Evolutionary conservation across 2,113 vertebrate genomes (phyloP).

Genomic region (Dolichotis patagonum): DNA sequence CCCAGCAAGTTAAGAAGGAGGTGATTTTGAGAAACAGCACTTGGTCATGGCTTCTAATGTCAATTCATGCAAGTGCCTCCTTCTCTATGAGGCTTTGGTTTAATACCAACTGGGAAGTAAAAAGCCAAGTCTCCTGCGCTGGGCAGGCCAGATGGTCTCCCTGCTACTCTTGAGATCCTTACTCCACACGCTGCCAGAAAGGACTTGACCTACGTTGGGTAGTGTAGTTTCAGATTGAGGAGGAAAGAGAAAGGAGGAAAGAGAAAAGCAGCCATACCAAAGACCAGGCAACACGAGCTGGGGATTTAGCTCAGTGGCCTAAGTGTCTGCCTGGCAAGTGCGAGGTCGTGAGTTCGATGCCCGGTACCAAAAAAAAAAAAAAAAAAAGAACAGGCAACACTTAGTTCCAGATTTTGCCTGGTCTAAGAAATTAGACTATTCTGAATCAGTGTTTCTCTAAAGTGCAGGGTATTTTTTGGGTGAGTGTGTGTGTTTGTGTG

Average conservation of each 20-base stretch:
- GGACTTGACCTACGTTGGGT: background rate
- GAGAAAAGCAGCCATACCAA: background rate
- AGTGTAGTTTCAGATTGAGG: background rate
- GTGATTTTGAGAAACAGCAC: constrained; percentile 38
- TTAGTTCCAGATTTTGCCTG: constrained; percentile 7
- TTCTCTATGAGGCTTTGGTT: constrained; percentile 30
- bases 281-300: background rate
- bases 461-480: background rate
- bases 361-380: too few relatives aligned
- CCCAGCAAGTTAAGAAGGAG: background rate
- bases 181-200: constrained; percentile 9
- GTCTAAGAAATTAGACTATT: background rate
- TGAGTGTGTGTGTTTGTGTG: background rate
- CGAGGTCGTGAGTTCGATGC: too few relatives aligned
- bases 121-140: constrained; percentile 15
- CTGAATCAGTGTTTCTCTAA: background rate
- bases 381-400: background rate
- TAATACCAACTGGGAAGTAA: constrained; percentile 46
- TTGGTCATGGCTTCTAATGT: constrained; percentile 4
- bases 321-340: too few relatives aligned
- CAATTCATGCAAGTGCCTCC: constrained; percentile 18
- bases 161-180: background rate
- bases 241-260: background rate
- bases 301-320: too few relatives aligned
- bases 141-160: constrained; percentile 12